Evolutionary conservation across 2,113 vertebrate genomes (phyloP).

Genomic region (Daphoenositta chrysoptera): DNA sequence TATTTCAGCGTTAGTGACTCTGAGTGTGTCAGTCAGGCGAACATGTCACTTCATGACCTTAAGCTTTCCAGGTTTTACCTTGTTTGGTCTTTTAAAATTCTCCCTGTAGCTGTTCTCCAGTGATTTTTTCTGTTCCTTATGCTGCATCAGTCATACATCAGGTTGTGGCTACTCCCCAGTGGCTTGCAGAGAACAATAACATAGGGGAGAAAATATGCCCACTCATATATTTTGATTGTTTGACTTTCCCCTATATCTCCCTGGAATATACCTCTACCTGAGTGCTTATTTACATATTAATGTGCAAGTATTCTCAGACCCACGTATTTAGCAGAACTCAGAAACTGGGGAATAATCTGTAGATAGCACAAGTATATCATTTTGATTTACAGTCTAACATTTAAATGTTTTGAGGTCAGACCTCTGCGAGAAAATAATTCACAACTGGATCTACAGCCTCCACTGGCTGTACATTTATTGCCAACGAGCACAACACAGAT

Average conservation of each 20-base stretch:
- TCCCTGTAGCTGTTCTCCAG: slow-evolving; percentile 8
- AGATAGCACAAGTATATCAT: slow-evolving; percentile 58
- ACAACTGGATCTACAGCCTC: slow-evolving; percentile 64
- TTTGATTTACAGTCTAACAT: slow-evolving; percentile 73
- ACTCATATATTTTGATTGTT: slow-evolving; percentile 57
- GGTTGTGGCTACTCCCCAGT: slow-evolving; percentile 27
- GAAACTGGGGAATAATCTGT: slow-evolving; percentile 46
- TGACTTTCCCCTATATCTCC: slow-evolving; percentile 18
- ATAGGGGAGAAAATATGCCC: slow-evolving; percentile 48
- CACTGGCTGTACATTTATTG: slow-evolving; percentile 65
- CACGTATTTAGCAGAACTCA: slow-evolving; percentile 41
- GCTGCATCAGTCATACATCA: slow-evolving; percentile 42
- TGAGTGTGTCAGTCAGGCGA: not conserved
- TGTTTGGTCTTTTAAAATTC: not conserved
- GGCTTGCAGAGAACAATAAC: slow-evolving; percentile 56
- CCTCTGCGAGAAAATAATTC: slow-evolving; percentile 69
- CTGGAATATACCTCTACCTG: slow-evolving; percentile 33
- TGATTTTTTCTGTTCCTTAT: slow-evolving; percentile 17
- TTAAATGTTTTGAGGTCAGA: slow-evolving; percentile 77
- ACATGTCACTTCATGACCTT: not conserved
- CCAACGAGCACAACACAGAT: slow-evolving; percentile 48
- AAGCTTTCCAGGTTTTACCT: not conserved
- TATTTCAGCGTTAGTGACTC: not conserved
- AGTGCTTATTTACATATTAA: slow-evolving; percentile 62
- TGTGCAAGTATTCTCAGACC: slow-evolving; percentile 53